These are phyloP conservation scores for Gobiocypris rarus DNA, from an alignment of 2,113 vertebrate genomes.

Conservation along the genomic window DNA sequence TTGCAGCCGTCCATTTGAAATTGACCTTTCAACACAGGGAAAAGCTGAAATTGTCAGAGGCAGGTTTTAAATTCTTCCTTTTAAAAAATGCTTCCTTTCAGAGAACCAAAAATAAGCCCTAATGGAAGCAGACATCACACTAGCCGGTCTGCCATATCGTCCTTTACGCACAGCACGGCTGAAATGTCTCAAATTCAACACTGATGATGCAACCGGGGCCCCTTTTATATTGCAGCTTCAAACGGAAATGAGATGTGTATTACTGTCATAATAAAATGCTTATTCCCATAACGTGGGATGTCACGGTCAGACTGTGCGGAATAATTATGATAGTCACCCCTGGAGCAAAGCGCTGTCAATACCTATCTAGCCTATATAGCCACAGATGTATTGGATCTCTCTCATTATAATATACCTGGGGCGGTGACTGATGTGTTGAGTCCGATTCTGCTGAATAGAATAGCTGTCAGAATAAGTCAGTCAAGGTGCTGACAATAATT, in stretches of 20 bases:
- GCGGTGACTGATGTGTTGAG: conserved; percentile 40
- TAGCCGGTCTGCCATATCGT: conserved; percentile 20
- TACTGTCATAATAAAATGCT: conserved; percentile 55
- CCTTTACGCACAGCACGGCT: not conserved
- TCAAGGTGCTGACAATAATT: conserved; percentile 68
- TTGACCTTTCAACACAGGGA: conserved; percentile 46
- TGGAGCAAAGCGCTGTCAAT: conserved; percentile 53
- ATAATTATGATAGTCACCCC: conserved; percentile 54
- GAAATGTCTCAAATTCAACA: conserved; percentile 8
- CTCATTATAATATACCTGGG: conserved; percentile 59
- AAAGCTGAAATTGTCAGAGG: conserved; percentile 30
- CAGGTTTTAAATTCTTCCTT: conserved; percentile 18
- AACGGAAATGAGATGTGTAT: conserved; percentile 53
- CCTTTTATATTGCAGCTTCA: conserved; percentile 45
- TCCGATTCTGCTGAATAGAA: conserved; percentile 59
- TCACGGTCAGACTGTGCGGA: conserved; percentile 23
- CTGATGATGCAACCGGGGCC: conserved; percentile 28
- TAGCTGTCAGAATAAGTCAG: conserved; percentile 66
- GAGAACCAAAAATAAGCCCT: conserved; percentile 29
- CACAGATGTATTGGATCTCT: conserved; percentile 13
- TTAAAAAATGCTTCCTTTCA: conserved; percentile 27
- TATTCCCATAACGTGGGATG: conserved; percentile 50
- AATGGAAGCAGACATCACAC: conserved; percentile 33
- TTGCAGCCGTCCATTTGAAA: conserved; percentile 50
- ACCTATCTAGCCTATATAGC: conserved; percentile 36